A percentile compares a stretch with the other conserved stretches of the same genome.
phyloP scores from a whole-genome alignment of 2,888 invertebrate genomes.

The Netelia inedita region DNA sequence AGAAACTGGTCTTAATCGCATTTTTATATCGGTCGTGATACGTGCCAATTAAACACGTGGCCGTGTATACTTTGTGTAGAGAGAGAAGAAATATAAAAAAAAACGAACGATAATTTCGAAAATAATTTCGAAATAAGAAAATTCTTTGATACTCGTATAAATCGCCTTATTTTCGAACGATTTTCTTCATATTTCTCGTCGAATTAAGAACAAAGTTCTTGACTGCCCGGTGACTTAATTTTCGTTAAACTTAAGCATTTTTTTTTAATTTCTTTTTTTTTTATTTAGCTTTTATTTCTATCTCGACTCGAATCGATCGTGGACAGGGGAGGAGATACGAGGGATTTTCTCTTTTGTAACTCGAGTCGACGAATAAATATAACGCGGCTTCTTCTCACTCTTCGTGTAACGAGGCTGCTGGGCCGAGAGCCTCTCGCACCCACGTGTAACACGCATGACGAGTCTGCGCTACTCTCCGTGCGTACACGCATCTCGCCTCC shows the following conservation, averaged over 20 bases:
- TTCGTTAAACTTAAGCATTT: neutral
- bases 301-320: neutral
- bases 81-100: neutral
- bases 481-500: slow-evolving; percentile 58
- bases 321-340: neutral
- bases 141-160: neutral
- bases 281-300: slow-evolving; percentile 4
- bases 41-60: slow-evolving; percentile 35
- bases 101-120: neutral
- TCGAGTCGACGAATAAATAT: slow-evolving; percentile 57
- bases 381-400: slow-evolving; percentile 33
- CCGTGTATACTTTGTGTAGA: neutral
- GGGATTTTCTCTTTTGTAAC: slow-evolving; percentile 58
- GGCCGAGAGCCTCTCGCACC: slow-evolving; percentile 44
- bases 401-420: slow-evolving; percentile 65
- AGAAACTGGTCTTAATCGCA: slow-evolving; percentile 14
- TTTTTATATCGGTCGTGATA: slow-evolving; percentile 28
- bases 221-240: neutral
- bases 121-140: neutral
- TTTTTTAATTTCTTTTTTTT: neutral
- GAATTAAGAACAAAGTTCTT: neutral
- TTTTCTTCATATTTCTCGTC: neutral
- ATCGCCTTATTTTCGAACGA: neutral
- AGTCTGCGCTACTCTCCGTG: slow-evolving; percentile 47
- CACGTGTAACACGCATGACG: slow-evolving; percentile 66